phyloP scores from a whole-genome alignment of 2,888 invertebrate genomes.

The Heliconius ismenius region DNA sequence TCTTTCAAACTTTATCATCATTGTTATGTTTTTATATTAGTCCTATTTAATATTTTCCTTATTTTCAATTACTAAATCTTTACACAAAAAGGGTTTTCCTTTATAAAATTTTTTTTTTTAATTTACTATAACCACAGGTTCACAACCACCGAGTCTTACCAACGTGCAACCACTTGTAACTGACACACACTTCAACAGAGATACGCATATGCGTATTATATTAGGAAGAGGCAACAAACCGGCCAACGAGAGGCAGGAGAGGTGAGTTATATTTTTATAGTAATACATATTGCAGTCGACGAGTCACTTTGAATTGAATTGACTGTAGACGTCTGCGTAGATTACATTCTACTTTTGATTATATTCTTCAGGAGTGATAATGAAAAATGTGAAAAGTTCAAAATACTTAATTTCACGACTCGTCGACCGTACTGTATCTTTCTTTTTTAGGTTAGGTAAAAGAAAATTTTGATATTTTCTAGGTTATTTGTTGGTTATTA shows the following conservation, averaged over 20 bases:
- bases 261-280: constrained; percentile 50
- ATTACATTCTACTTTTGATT: too few relatives aligned
- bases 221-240: constrained; percentile 82
- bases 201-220: constrained; percentile 95
- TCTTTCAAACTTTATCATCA: background rate
- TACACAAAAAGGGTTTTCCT: too few relatives aligned
- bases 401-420: too few relatives aligned
- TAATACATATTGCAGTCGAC: background rate
- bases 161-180: constrained; percentile 75
- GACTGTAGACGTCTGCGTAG: background rate
- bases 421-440: too few relatives aligned
- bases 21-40: background rate
- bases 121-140: constrained; percentile 50
- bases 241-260: constrained; percentile 59
- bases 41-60: background rate
- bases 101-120: too few relatives aligned
- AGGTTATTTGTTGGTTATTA: too few relatives aligned
- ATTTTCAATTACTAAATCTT: background rate
- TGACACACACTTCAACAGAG: constrained; percentile 93
- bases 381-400: too few relatives aligned
- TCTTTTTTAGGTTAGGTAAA: too few relatives aligned
- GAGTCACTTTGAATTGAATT: background rate
- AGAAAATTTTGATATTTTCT: too few relatives aligned
- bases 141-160: constrained; percentile 64
- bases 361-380: too few relatives aligned